Conservation (phyloP, 2,888 invertebrate genomes). For the Plutella xylostella region DNA sequence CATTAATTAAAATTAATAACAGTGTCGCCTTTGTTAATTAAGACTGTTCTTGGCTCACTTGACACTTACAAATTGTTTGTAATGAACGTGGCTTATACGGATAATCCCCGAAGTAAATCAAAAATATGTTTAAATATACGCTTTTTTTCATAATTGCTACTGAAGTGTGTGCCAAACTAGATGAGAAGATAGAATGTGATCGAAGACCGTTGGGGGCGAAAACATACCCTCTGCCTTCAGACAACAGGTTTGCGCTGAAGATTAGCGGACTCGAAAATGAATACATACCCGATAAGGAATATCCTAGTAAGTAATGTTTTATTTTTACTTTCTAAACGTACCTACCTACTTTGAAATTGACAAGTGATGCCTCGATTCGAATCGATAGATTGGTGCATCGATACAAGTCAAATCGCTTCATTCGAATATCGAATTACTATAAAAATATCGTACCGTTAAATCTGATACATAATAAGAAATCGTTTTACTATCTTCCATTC, state of each 20-base stretch:
- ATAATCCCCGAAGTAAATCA: not conserved
- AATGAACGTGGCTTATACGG: not conserved
- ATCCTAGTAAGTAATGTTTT: constrained; percentile 29
- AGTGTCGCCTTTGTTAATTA: not conserved
- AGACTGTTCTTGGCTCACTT: not conserved
- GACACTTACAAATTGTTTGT: not conserved
- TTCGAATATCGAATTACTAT: too few relatives aligned
- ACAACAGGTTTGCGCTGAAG: constrained; percentile 46
- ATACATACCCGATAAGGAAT: constrained; percentile 35
- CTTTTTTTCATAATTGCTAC: not conserved
- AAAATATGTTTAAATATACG: not conserved
- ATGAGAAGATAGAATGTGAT: constrained; percentile 27
- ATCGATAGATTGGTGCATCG: too few relatives aligned
- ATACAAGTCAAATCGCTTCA: too few relatives aligned
- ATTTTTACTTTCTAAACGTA: not conserved
- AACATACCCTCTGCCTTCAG: constrained; percentile 42
- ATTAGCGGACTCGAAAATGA: constrained; percentile 29
- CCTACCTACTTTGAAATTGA: too few relatives aligned
- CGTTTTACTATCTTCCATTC: too few relatives aligned
- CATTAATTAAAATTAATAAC: not conserved
- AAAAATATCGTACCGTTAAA: too few relatives aligned
- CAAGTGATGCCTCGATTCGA: too few relatives aligned
- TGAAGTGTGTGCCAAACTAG: not conserved
- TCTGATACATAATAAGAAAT: too few relatives aligned
- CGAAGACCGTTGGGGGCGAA: constrained; percentile 41